Percentiles rank a stretch among this genome's conserved stretches.
phyloP scores from a whole-genome alignment of 2,113 vertebrate species.

The Notothenia rossii region DNA sequence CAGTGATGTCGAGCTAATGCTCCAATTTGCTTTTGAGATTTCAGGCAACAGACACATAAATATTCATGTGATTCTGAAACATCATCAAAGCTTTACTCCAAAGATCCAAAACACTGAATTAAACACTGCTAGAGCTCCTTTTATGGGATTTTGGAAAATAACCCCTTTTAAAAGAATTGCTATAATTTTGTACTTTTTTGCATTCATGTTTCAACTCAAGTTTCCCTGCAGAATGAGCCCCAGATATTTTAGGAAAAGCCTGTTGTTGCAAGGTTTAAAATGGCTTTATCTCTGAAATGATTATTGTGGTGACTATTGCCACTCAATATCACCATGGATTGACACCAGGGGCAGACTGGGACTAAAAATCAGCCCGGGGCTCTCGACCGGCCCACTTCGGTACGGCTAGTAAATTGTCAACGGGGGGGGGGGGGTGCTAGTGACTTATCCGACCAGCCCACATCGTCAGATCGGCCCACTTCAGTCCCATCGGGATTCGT shows the following conservation, averaged over 20 bases:
- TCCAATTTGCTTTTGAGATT: not conserved
- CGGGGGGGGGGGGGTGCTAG: no score
- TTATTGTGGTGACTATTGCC: not conserved
- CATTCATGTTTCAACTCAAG: slow-evolving; percentile 8
- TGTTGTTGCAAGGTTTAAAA: slow-evolving; percentile 10
- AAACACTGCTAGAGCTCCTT: not conserved
- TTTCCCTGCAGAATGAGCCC: slow-evolving; percentile 9
- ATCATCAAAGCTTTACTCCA: not conserved
- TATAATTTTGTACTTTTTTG: not conserved
- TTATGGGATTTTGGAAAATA: not conserved
- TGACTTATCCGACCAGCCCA: no score
- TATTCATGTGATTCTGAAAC: not conserved
- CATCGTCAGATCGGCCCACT: no score
- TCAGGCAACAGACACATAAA: slow-evolving; percentile 3
- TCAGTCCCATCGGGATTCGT: no score
- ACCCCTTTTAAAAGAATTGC: not conserved
- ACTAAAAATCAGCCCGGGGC: no score
- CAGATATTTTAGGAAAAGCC: not conserved
- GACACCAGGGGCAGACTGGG: no score
- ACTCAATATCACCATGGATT: no score
- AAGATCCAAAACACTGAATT: not conserved
- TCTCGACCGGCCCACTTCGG: no score
- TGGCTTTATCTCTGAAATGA: not conserved
- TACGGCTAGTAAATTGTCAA: no score
- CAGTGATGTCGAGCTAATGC: not conserved